Percentiles rank a stretch among this genome's conserved stretches.
These are phyloP conservation scores for Aplodontia rufa DNA, from an alignment of 2,113 vertebrate genomes.

Conservation along the genomic window DNA sequence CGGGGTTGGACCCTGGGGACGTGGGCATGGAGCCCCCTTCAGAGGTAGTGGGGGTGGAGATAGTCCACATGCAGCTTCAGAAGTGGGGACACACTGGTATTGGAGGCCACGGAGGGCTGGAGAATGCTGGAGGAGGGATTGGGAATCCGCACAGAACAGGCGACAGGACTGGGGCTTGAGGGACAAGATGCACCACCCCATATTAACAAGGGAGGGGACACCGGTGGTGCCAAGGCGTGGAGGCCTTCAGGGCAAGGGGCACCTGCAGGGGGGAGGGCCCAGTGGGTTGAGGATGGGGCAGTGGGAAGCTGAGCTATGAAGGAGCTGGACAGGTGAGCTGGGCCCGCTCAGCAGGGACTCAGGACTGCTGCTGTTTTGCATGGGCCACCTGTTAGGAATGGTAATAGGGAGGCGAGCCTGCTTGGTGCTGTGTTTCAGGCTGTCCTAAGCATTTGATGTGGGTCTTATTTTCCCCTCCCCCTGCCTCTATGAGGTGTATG, in stretches of 20 bases:
- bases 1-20: background rate
- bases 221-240: background rate
- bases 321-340: background rate
- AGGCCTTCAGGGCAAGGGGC: fast-evolving
- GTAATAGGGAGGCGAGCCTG: background rate
- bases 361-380: background rate
- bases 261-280: fast-evolving
- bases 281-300: no score
- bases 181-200: background rate
- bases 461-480: background rate
- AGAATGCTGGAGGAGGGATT: no score
- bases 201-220: fast-evolving
- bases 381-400: background rate
- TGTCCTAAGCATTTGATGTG: background rate
- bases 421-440: background rate
- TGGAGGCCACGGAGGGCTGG: fast-evolving
- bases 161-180: background rate
- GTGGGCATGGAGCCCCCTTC: background rate
- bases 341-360: background rate
- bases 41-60: background rate
- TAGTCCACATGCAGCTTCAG: fast-evolving
- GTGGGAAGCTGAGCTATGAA: background rate
- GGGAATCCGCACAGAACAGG: background rate
- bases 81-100: background rate
- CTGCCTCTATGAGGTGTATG: fast-evolving